A percentile compares a stretch with the other conserved stretches of the same genome.
These are phyloP conservation scores for Therioaphis trifolii DNA, from an alignment of 2,888 invertebrate genomes.

Conservation along the genomic window DNA sequence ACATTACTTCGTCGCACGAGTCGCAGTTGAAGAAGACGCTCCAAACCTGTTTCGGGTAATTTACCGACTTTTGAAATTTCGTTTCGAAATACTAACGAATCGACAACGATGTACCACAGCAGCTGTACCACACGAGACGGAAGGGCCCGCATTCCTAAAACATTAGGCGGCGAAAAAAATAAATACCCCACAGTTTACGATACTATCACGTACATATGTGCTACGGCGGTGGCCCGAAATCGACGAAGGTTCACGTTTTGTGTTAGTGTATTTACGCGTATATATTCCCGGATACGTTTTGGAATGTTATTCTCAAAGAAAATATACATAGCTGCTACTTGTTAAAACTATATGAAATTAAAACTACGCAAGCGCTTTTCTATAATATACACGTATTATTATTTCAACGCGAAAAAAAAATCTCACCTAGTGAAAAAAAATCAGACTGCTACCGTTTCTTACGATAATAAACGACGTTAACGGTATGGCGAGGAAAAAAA, in stretches of 20 bases:
- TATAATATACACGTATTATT: background rate
- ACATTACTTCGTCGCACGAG: slow-evolving; percentile 9
- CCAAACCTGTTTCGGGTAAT: slow-evolving; percentile 49
- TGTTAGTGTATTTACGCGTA: background rate
- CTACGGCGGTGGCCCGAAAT: background rate
- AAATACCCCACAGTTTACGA: background rate
- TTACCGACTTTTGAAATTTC: slow-evolving; percentile 36
- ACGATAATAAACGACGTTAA: background rate
- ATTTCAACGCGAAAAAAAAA: background rate
- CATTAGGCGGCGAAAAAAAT: background rate
- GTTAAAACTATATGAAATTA: background rate
- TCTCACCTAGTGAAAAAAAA: background rate
- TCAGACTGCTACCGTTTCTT: background rate
- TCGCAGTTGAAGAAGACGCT: slow-evolving; percentile 1
- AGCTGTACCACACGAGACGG: background rate
- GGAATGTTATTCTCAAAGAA: slow-evolving; percentile 16
- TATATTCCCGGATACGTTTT: background rate
- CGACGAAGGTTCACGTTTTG: background rate
- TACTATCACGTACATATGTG: background rate
- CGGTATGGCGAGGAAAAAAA: background rate
- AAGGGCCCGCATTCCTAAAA: slow-evolving; percentile 11
- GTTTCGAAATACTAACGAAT: background rate
- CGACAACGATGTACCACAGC: background rate
- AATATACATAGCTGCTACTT: background rate
- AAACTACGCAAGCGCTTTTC: background rate